These are phyloP conservation scores for Pithecia hirsuta DNA, from an alignment of 2,797 vertebrate species.

Conservation along the genomic window DNA sequence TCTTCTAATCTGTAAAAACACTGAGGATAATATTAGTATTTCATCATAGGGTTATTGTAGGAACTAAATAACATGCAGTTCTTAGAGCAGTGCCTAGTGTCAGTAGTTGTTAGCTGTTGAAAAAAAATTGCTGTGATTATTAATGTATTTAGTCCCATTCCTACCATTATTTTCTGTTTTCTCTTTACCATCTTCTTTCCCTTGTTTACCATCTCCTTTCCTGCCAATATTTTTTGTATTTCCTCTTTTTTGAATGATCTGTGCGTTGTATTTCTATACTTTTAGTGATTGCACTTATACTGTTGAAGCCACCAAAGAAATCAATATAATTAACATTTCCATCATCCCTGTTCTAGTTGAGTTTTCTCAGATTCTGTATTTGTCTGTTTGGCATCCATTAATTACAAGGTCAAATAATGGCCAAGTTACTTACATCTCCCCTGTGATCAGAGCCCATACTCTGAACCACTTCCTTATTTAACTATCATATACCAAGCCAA, in stretches of 20 bases:
- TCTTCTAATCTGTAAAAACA: neutral
- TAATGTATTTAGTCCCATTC: neutral
- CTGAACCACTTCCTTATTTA: neutral
- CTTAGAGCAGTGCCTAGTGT: neutral
- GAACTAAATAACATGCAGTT: neutral
- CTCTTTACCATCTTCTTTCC: neutral
- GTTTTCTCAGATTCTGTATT: constrained; percentile 21
- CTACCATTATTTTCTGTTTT: constrained; percentile 20
- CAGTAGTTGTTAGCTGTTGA: neutral
- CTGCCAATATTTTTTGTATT: neutral
- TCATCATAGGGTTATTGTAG: neutral
- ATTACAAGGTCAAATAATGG: neutral
- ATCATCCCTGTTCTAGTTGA: neutral
- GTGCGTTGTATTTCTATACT: neutral
- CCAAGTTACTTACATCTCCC: neutral
- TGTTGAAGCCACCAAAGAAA: neutral
- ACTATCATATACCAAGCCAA: neutral
- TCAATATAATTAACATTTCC: constrained; percentile 33
- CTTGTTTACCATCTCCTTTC: neutral
- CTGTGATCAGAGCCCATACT: neutral
- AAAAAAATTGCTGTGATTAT: neutral
- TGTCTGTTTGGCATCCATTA: constrained; percentile 18
- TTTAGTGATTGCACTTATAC: constrained; percentile 9
- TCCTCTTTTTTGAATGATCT: neutral
- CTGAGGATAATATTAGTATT: neutral